phyloP scores from a whole-genome alignment of 2,113 vertebrate species.

The Agelaius tricolor region DNA sequence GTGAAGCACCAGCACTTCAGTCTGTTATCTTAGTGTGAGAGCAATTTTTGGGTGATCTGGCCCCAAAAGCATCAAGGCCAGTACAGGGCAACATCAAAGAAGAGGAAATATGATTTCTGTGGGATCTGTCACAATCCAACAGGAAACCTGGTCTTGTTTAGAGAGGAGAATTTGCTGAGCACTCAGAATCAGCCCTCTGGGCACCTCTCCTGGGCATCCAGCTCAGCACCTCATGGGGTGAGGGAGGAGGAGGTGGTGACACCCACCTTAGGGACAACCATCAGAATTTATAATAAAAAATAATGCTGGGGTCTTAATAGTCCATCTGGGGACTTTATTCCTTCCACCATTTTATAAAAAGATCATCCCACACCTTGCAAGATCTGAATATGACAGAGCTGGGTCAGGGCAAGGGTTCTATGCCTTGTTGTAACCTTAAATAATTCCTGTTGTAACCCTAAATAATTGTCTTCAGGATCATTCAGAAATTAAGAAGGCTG shows the following conservation, averaged over 20 bases:
- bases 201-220: neutral
- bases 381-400: neutral
- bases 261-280: neutral
- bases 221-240: neutral
- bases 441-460: neutral
- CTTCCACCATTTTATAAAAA: neutral
- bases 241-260: neutral
- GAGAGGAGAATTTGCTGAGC: neutral
- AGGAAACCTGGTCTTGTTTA: neutral
- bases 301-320: neutral
- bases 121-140: neutral
- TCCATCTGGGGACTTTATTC: rapidly evolving
- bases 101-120: neutral
- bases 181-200: neutral
- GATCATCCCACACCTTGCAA: neutral
- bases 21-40: neutral
- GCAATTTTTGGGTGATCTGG: neutral
- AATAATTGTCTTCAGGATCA: neutral
- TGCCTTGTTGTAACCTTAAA: neutral
- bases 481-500: neutral
- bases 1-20: neutral
- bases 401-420: neutral
- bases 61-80: neutral
- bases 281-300: neutral
- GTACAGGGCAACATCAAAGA: neutral